Base-by-base conservation (phyloP, 2,888 invertebrate genomes). In the Ligdia adustata region DNA sequence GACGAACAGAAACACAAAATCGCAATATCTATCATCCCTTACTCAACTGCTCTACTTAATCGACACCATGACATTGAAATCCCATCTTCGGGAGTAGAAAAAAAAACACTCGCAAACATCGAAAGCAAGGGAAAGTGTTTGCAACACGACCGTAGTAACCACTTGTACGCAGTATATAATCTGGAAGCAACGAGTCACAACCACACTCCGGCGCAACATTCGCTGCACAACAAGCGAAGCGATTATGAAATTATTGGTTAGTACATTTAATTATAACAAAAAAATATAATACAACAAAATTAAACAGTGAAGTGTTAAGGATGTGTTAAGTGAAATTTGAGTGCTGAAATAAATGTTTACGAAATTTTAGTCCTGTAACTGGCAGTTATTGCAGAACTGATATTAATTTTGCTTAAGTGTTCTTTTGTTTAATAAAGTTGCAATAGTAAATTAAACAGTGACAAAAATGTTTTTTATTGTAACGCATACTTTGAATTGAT, bases 241-340 rank as follows among this genome's bases (percentile, higher is more conserved):
- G 90, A 90, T 55, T 13, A 89, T 90, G 90, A 88, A 82, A 76
- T 74, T 89, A 76, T 72, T 88, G 90, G 90, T 90, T 75, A 82
- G 89, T 88, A 81, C 52, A 63, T 11, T 5, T 3, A 59, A 52
- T 28, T 42, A 44, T 31, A 46, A 38, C n/a, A 22, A 22, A 26
- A 35, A 28, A 34, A 37, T 9, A 31, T 22, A 20, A 40, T 13
- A 43, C 39, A 44, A 14, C 45, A 35, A 48, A 52, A 44, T 43
- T 29, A 46, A 56, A 11, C 29, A 49, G 22, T 55, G 37, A 53
- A 64, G 63, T 68, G 65, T 15, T 38, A 46, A 59, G 53, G 57
- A 58, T 52, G 52, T 54, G 53, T 52, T 40, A n/a, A 51, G 34
- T 35, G 35, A n/a, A 13, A 33, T n/a, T 20, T 4, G 7, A 16